Conservation (phyloP, 2,797 vertebrate species). For the Diglossa cyanea region DNA sequence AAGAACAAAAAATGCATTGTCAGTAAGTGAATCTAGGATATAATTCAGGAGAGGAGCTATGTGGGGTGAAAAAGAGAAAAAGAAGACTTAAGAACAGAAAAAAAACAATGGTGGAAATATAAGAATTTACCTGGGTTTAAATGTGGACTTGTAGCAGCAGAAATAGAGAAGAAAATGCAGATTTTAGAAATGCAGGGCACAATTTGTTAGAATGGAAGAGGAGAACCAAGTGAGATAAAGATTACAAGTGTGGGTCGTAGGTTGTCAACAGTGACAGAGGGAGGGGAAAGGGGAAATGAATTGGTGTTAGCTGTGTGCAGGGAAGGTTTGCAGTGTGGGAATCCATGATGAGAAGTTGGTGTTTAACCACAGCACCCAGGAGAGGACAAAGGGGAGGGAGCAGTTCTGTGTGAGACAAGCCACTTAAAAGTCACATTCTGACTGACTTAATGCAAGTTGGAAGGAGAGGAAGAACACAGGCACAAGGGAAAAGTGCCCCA, state of each 20-base stretch:
- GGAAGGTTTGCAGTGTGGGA: background rate
- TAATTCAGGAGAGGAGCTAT: background rate
- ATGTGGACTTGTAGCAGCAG: background rate
- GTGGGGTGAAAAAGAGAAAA: background rate
- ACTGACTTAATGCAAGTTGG: background rate
- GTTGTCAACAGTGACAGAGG: background rate
- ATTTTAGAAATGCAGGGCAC: background rate
- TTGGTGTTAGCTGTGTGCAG: background rate
- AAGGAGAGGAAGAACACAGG: background rate
- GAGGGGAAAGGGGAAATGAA: background rate
- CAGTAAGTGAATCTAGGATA: background rate
- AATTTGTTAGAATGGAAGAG: background rate
- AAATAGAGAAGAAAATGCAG: background rate
- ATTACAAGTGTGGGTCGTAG: background rate
- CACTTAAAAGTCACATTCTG: background rate
- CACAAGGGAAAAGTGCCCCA: background rate
- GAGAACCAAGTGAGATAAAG: background rate
- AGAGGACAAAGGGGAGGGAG: background rate
- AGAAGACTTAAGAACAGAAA: background rate
- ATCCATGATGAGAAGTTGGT: background rate
- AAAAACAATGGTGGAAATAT: background rate
- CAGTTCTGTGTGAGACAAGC: background rate
- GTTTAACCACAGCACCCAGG: background rate
- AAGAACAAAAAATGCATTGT: constrained; percentile 38
- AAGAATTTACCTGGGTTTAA: background rate